Evolutionary conservation across 2,888 invertebrate species (phyloP).

Genomic region (Ochropleura plecta): DNA sequence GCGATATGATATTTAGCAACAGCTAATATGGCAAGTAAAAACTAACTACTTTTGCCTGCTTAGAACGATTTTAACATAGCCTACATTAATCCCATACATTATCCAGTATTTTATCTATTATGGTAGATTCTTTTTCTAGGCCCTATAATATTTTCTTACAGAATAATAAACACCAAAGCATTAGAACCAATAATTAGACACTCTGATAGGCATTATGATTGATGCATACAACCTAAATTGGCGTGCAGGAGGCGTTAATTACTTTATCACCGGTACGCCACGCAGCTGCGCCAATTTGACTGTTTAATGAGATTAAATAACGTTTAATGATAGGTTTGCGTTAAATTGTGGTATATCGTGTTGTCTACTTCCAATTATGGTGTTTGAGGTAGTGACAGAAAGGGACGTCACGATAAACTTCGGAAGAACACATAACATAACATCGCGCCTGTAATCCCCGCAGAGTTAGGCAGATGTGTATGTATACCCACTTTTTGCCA

Average conservation of each 20-base stretch:
- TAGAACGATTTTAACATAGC: too few species aligned
- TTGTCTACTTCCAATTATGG: not conserved
- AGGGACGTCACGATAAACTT: not conserved
- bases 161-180: slow-evolving; percentile 2
- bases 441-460: too few species aligned
- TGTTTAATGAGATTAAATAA: slow-evolving; percentile 53
- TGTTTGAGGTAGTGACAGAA: not conserved
- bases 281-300: slow-evolving; percentile 55
- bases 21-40: too few species aligned
- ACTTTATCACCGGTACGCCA: slow-evolving; percentile 74
- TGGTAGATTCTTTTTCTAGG: not conserved
- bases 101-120: not conserved
- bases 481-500: too few species aligned
- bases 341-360: slow-evolving; percentile 2
- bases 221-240: slow-evolving; percentile 72
- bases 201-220: slow-evolving; percentile 67
- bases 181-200: slow-evolving; percentile 49
- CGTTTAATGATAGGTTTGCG: slow-evolving; percentile 42
- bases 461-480: too few species aligned
- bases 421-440: not conserved
- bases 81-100: not conserved
- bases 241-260: slow-evolving; percentile 74
- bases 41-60: too few species aligned
- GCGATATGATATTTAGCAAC: too few species aligned
- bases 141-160: not conserved